Evolutionary conservation across 2,888 invertebrate genomes (phyloP).

Genomic region (Ariolimax columbianus): DNA sequence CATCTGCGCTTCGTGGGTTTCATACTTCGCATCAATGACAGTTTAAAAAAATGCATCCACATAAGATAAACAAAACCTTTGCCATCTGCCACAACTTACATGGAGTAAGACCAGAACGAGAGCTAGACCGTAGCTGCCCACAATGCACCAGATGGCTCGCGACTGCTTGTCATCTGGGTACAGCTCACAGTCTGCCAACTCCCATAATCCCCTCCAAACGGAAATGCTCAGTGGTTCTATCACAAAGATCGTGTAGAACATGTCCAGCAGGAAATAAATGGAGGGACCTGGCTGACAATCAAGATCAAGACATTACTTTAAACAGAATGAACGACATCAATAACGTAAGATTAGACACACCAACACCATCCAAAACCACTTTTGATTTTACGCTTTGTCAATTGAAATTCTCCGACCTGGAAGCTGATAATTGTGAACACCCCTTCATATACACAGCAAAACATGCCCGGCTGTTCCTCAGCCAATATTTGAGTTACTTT

Average conservation of each 20-base stretch:
- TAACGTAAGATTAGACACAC: too few species aligned
- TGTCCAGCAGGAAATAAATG: constrained; percentile 2
- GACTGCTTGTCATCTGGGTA: background rate
- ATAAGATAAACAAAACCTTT: background rate
- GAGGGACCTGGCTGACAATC: background rate
- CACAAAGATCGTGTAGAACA: background rate
- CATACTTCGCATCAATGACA: too few species aligned
- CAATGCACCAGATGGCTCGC: constrained; percentile 22
- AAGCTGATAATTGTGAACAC: too few species aligned
- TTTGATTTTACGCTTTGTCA: too few species aligned
- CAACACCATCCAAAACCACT: too few species aligned
- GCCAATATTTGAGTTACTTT: too few species aligned
- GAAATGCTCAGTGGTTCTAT: constrained; percentile 11
- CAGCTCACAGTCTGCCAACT: constrained; percentile 5
- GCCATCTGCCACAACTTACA: background rate
- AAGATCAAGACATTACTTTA: background rate
- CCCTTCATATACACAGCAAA: too few species aligned
- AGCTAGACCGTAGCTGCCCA: background rate
- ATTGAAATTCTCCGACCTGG: too few species aligned
- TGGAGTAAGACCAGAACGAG: background rate
- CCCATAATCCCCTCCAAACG: constrained; percentile 42
- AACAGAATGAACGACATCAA: background rate
- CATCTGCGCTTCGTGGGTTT: too few species aligned
- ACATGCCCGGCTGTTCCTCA: too few species aligned
- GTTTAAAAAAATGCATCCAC: too few species aligned